Evolutionary conservation across 2,113 vertebrate species (phyloP), one percentile per base, ranked within the genome.

Genomic region (Cardinalis cardinalis): DNA sequence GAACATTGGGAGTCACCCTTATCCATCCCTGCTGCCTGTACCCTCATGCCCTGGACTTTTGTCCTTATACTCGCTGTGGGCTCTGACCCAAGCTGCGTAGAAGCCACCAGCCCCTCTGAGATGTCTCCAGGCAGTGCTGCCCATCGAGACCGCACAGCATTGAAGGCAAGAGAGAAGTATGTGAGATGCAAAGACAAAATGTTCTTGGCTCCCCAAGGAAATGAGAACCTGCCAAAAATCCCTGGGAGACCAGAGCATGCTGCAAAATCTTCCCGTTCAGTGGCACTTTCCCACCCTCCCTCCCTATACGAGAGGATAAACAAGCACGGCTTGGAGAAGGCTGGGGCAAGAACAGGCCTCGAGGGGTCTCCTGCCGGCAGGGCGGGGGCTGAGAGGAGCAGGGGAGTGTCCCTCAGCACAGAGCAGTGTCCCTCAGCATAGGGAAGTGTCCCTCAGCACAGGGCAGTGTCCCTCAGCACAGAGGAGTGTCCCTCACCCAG

Each of bases 1-100:
- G 3, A 52, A 60, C 58, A 71, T 6, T 18, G 14, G 34, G 32
- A 38, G 26, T 38, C 2, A 3, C 6, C 25, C 8, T 15, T 25
- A 29, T 31, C 17, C 31, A 26, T 36, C 28, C 51, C 38, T 40
- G 31, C 49, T 53, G 55, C 29, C 43, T 36, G 20, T 18, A 52
- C 8, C 25, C 38, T 65, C 0, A 4, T 31, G 31, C 16, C 49
- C 32, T 7, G 25, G 34, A 29, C 70, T 68, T 65, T 18, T 25
- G 60, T 12, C 43, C 32, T 70, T 19, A 10, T 5, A 0, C 29
- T 38, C 9, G 9, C 20, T 4, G 2, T 0, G 1, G 23, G 24
- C 3, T 2, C 5, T 18, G 48, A 63, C 17, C 5, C 0, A 1
- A 48, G 32, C 0, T 0, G 8, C 1, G 2, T 7, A 18, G 46